Evolutionary conservation across 1,140 invertebrate genomes (phyloP), one percentile per base, ranked within the genome.

Genomic region (Drosophila asahinai): DNA sequence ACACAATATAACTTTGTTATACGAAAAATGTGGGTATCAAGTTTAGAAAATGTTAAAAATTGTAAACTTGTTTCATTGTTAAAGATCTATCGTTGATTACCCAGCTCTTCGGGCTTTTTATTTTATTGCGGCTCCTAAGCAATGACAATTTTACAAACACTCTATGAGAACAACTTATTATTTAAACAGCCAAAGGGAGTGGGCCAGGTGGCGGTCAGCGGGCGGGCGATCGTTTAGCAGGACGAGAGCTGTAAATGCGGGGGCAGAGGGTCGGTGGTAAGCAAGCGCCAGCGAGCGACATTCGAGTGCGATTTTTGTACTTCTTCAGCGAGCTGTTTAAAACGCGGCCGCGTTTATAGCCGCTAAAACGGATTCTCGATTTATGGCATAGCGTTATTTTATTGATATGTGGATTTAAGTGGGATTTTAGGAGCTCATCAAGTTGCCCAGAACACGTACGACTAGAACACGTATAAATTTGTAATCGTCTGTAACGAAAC

Each of bases 111-210:
- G 19, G 15, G 58, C 36, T n/a, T 30, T 42, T 73, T 22, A 12
- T 59, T 59, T 36, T 43, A 25, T 30, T 74, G 59, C 65, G 67
- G 77, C 81, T 81, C 77, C 72, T 81, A 89, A 90, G 81, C 81
- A 89, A 89, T 89, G 86, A 90, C 84, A 89, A 89, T 89, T 66
- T 59, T 90, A 89, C 84, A 79, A 76, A 61, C 81, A 68, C 77
- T 79, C 77, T 72, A 78, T 87, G 68, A 80, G 58, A 67, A 89
- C 68, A 60, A 38, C 72, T 62, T 64, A 70, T 79, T 48, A n/a
- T 45, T 78, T 62, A 58, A 64, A 76, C 62, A 83, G 83, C 80
- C 83, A 80, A 57, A 36, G 27, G 15, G 67, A 25, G 17, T 40
- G 52, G 36, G 30, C 30, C 55, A 30, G 22, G 58, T 66, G 57